These are phyloP conservation scores for Mya arenaria DNA, from an alignment of 1,140 invertebrate species.

Conservation along the genomic window DNA sequence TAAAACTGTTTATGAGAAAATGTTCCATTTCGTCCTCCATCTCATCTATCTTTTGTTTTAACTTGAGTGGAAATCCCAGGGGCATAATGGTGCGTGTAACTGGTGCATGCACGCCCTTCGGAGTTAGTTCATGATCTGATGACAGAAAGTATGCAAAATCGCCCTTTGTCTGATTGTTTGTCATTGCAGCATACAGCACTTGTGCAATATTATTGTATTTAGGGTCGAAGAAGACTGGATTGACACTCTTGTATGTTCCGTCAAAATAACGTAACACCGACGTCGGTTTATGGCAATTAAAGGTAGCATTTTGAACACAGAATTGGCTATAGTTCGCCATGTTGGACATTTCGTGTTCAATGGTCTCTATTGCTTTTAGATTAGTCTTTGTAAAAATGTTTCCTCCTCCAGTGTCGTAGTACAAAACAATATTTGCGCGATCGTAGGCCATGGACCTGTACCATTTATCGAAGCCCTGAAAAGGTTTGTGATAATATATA, in stretches of 20 bases:
- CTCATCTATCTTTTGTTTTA: neutral
- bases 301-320: slow-evolving; percentile 36
- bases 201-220: slow-evolving; percentile 52
- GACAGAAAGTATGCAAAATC: slow-evolving; percentile 48
- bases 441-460: slow-evolving; percentile 42
- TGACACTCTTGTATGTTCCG: slow-evolving; percentile 46
- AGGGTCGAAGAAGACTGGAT: slow-evolving; percentile 58
- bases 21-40: slow-evolving; percentile 40
- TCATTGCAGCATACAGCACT: slow-evolving; percentile 54
- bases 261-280: slow-evolving; percentile 64
- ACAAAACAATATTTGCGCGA: slow-evolving; percentile 37
- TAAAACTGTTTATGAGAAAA: slow-evolving; percentile 11
- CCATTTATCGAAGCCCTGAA: slow-evolving; percentile 44
- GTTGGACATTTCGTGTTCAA: slow-evolving; percentile 50
- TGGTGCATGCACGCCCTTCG: neutral
- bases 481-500: neutral
- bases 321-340: slow-evolving; percentile 36
- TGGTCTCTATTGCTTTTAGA: slow-evolving; percentile 39
- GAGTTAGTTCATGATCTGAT: slow-evolving; percentile 18
- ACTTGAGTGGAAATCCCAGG: slow-evolving; percentile 17
- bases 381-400: slow-evolving; percentile 59
- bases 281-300: slow-evolving; percentile 41
- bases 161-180: slow-evolving; percentile 37
- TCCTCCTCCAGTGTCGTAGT: slow-evolving; percentile 41
- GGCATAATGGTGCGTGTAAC: slow-evolving; percentile 30